These are phyloP conservation scores for Limosa lapponica DNA, from an alignment of 2,797 vertebrate species.

Conservation along the genomic window DNA sequence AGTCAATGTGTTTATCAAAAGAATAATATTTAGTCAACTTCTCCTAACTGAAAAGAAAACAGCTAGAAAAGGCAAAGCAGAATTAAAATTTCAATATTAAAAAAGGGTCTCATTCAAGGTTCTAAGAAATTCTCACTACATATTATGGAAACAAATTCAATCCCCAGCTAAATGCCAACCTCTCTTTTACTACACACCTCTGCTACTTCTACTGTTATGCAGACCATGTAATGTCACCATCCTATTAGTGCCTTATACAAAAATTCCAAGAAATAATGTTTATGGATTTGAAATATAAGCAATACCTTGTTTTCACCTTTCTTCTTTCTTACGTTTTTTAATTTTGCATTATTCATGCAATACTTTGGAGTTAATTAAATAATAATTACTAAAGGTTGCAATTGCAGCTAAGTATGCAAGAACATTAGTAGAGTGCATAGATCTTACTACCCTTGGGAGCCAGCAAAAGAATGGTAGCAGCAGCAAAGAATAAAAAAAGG, in stretches of 20 bases:
- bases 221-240: neutral
- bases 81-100: neutral
- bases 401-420: slow-evolving; percentile 37
- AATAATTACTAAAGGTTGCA: slow-evolving; percentile 30
- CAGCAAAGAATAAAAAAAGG: neutral
- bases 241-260: neutral
- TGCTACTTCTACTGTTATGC: neutral
- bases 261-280: neutral
- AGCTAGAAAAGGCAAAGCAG: neutral
- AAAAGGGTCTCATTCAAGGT: neutral
- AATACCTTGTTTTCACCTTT: neutral
- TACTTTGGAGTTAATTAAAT: slow-evolving; percentile 37
- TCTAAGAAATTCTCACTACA: neutral
- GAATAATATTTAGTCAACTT: neutral
- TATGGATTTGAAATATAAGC: neutral
- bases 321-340: neutral
- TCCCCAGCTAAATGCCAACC: neutral
- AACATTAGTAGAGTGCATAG: slow-evolving; percentile 34
- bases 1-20: neutral
- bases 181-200: neutral
- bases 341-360: neutral
- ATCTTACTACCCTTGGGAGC: slow-evolving; percentile 16
- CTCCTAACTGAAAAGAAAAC: neutral
- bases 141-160: neutral
- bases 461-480: slow-evolving; percentile 5